Percentiles rank a stretch among this genome's conserved stretches.
phyloP scores from a whole-genome alignment of 2,113 vertebrate genomes.

The Todiramphus saurophagus region DNA sequence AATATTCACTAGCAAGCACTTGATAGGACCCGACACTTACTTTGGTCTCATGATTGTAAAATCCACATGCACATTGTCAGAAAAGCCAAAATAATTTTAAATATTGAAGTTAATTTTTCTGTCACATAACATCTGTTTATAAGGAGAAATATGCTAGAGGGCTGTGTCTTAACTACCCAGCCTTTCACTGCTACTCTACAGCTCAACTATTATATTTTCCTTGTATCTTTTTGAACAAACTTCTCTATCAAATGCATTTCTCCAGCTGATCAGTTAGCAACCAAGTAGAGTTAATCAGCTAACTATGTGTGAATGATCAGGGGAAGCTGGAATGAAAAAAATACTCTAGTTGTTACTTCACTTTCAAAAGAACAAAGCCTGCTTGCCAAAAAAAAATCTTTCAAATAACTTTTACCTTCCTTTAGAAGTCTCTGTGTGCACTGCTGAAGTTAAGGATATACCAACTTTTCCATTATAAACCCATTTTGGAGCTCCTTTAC shows the following conservation, averaged over 20 bases:
- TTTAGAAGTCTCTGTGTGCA: neutral
- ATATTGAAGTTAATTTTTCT: neutral
- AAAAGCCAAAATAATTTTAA: neutral
- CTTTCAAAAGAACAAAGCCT: neutral
- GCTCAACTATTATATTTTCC: neutral
- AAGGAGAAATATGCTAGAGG: neutral
- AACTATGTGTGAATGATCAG: neutral
- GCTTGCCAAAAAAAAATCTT: neutral
- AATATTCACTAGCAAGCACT: neutral
- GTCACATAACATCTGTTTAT: neutral
- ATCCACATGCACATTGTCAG: neutral
- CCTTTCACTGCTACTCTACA: neutral
- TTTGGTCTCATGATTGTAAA: neutral
- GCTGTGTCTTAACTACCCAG: neutral
- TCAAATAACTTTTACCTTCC: neutral
- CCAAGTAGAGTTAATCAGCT: conserved; percentile 1
- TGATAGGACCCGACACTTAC: neutral
- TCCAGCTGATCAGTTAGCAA: conserved; percentile 27
- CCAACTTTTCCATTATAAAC: conserved; percentile 33
- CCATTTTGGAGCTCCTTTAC: neutral
- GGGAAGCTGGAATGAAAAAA: neutral
- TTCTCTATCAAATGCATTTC: conserved; percentile 15
- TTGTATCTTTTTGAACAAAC: neutral
- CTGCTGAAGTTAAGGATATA: neutral
- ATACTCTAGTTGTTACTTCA: neutral